Base-by-base conservation (phyloP, 1,140 invertebrate species). In the Cydia splendana region DNA sequence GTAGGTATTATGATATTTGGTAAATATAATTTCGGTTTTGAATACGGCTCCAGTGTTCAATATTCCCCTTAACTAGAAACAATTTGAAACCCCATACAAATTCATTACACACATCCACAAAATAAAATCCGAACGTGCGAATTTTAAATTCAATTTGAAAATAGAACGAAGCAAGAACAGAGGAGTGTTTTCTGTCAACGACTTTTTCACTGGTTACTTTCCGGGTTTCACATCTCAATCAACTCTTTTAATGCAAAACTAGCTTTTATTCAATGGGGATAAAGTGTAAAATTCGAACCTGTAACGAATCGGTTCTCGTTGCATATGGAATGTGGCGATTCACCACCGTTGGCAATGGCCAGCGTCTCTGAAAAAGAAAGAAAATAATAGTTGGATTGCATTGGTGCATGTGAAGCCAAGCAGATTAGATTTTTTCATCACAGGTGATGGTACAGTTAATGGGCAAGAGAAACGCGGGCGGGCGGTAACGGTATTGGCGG, bases 151-250 rank as follows among this genome's bases (percentile, higher is more conserved):
- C 82, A 81, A 84, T 87, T 86, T 82, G 81, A 88, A 85, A 89
- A 90, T 85, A 77, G 83, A 88, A 86, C 80, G 82, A 78, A 82
- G 77, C 57, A 75, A 83, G 84, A 87, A 90, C 87, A 90, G 87
- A 88, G 86, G 82, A 84, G 82, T 84, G 84, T 83, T 83, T 80
- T 84, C 82, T 88, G 87, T 88, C 88, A 88, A 85, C 85, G 83
- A 81, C 85, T 84, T 81, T 87, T 62, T 24, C 57, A 62, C 57
- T 62, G 57, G 57, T 20, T 62, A 62, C 57, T 62, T 62, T 20
- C 57, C 24, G 57, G 57, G 57, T 62, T 62, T 10, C 57, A 62
- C 57, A 62, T 62, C 57, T 62, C 57, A 62, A 62, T 62, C 57
- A 62, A 62, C 57, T 10, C 18, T 24, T 24, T 62, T 24, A 62